Evolutionary conservation across 2,113 vertebrate genomes (phyloP), one percentile per base, ranked within the genome.

Genomic region (Chaetorhynchus papuensis): DNA sequence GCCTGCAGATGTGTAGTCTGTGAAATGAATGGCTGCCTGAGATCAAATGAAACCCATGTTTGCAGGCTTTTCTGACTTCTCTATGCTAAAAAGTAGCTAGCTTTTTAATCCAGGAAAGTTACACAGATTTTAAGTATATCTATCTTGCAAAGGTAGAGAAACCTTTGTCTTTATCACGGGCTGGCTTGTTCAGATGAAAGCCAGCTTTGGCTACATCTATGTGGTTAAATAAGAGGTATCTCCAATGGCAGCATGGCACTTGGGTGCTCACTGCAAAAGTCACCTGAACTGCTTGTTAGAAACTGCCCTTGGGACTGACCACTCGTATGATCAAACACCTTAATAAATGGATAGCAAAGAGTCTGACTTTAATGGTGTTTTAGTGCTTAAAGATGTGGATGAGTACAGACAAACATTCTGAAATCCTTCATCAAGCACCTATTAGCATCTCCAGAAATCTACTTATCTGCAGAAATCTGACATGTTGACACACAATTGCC

Each of bases 1-100:
- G 87, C 82, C 91, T 96, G 95, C 91, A 95, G 93, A 96, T 96
- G 94, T 80, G 82, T 54, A 87, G 44, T 85, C 92, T 93, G 71
- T 52, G 47, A 90, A 96, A 93, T 83, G 72, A 97, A 94, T 72
- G 79, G 42, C 79, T 95, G 90, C 31, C 92, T 68, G 80, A 83
- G 52, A 95, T 92, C 93, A 96, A 92, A 96, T 16, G 52, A 92
- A 96, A 94, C 35, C 56, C 83, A 71, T 35, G 77, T 76, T 41
- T 69, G 81, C 80, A 91, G 93, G 79, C 77, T 87, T 56, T 70
- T 71, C 77, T 89, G 77, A 72, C 57, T 87, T 75, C 64, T 28
- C 80, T 76, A 21, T 33, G 53, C 52, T 69, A 82, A 23, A 86
- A 91, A 92, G 83, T 13, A 92, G 65, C 33, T 13, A 71, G 37